Base-by-base conservation (phyloP, 1,140 invertebrate species). In the Linepithema humile region DNA sequence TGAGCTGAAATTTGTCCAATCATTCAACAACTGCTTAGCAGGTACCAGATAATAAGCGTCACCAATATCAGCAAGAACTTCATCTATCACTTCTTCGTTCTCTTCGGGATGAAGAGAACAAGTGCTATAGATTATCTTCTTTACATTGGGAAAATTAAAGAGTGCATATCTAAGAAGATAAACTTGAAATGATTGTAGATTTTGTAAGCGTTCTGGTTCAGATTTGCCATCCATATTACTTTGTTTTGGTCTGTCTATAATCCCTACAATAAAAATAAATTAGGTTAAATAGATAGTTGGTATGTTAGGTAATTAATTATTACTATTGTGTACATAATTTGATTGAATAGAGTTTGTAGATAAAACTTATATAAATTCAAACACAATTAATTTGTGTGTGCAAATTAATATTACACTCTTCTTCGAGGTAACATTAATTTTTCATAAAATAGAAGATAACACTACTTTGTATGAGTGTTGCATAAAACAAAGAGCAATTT, bases 61-160 rank as follows among this genome's bases (percentile, higher is more conserved):
- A 85, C 95, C 92, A 2, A 95, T 92, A 91, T 92, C 95, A 65
- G 91, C 94, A 10, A 95, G 94, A 55, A 95, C 95, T 93, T 95
- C 96, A 84, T 97, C 95, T 5, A 99, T 95, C 0, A 99, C 98
- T 87, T 96, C 94, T 95, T 99, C 99, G 92, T 99, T 99, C 95
- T 99, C 99, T 95, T 98, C 96, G 6, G 96, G 95, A 93, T 97
- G 95, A 32, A 98, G 91, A 0, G 99, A 99, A 92, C 99, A 99
- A 0, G 99, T 99, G 20, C 98, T 99, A 92, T 99, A 99, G 6
- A 99, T 97, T 59, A 99, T 96, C 82, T 96, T 95, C 91, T 98
- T 97, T 0, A 96, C 97, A 77, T 96, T 96, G 1, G 98, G 97
- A 93, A 99, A 99, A 4, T 95, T 94, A 20, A 95, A 96, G 86